These are phyloP conservation scores for Cephalopholis sonnerati DNA, from an alignment of 2,113 vertebrate species.

Conservation along the genomic window DNA sequence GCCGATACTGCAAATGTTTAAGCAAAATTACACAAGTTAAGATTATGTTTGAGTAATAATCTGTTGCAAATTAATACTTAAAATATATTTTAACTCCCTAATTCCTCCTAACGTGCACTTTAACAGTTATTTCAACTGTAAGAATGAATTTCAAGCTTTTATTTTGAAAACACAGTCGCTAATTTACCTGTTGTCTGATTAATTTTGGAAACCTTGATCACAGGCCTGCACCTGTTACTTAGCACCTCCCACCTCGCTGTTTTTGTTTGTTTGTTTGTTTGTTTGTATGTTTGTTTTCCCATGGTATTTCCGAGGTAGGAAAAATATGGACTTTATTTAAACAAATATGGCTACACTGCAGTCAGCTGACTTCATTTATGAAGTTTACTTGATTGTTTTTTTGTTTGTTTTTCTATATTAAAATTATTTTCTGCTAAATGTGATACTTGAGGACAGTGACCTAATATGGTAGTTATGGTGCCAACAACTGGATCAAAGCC, in stretches of 20 bases:
- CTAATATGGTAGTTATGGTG: not conserved
- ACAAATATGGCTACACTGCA: no score
- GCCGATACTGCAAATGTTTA: not conserved
- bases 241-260: not conserved
- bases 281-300: no score
- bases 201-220: not conserved
- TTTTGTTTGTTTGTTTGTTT: not conserved
- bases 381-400: not conserved
- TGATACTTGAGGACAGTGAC: no score
- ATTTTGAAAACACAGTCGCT: conserved; percentile 48
- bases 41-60: not conserved
- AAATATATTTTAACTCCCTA: not conserved
- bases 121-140: not conserved
- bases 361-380: no score
- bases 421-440: not conserved
- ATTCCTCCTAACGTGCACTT: not conserved
- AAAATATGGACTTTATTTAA: no score
- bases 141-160: conserved; percentile 37
- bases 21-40: not conserved
- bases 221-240: not conserved
- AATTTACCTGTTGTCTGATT: not conserved
- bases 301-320: no score
- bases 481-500: conserved; percentile 4
- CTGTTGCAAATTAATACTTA: not conserved
- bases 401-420: no score